phyloP scores from a whole-genome alignment of 2,797 vertebrate genomes.

The Morus bassanus region DNA sequence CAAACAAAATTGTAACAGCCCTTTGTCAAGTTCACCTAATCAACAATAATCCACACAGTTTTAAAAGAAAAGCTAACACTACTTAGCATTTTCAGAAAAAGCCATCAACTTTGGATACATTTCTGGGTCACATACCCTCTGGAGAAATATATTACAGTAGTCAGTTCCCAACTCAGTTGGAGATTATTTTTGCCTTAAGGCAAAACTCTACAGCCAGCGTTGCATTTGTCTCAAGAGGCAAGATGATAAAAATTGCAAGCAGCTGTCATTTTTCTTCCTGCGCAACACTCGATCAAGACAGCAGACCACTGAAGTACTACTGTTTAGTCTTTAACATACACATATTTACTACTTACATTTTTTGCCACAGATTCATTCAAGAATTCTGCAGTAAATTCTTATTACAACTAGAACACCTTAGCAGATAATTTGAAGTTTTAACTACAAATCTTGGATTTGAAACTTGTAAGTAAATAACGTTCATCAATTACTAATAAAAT shows the following conservation, averaged over 20 bases:
- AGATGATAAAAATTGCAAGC: neutral
- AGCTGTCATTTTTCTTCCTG: constrained; percentile 18
- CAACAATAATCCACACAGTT: neutral
- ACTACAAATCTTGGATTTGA: neutral
- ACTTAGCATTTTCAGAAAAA: neutral
- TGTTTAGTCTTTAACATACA: neutral
- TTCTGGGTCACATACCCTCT: constrained; percentile 43
- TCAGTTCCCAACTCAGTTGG: neutral
- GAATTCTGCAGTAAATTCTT: neutral
- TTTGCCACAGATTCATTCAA: neutral
- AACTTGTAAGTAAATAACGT: neutral
- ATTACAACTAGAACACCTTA: neutral
- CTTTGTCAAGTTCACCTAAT: neutral
- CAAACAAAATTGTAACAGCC: neutral
- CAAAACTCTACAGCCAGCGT: neutral
- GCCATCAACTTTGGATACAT: neutral
- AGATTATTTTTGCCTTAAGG: constrained; percentile 35
- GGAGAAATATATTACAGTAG: constrained; percentile 22
- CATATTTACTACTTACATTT: neutral
- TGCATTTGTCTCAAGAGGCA: constrained; percentile 7
- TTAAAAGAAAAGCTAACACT: neutral
- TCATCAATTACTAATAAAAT: neutral
- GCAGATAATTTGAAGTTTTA: neutral
- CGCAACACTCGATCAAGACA: neutral
- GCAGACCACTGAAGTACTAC: neutral